Conservation (phyloP, 1,140 invertebrate genomes). For the Periplaneta americana region DNA sequence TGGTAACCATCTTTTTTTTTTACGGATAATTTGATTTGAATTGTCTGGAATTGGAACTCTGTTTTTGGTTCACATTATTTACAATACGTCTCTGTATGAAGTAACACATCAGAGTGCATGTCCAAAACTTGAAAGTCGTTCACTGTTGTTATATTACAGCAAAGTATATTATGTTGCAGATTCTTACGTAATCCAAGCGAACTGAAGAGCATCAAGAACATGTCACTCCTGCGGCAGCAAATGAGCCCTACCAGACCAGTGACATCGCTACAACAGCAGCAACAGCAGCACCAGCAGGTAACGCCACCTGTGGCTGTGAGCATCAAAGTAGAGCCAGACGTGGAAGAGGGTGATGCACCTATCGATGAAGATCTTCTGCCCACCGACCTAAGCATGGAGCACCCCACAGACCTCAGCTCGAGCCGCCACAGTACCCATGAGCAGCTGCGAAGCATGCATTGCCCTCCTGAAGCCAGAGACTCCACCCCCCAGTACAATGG, state of each 20-base stretch:
- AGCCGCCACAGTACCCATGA: not conserved
- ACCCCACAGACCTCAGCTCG: constrained; percentile 16
- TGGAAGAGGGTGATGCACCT: constrained; percentile 7
- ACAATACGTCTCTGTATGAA: too few relatives aligned
- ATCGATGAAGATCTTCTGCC: constrained; percentile 29
- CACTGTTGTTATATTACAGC: too few relatives aligned
- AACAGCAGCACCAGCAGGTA: constrained; percentile 4
- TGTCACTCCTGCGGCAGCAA: constrained; percentile 80
- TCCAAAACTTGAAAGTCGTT: too few relatives aligned
- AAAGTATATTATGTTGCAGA: constrained; percentile 51
- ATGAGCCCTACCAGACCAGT: constrained; percentile 57
- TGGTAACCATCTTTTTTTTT: too few relatives aligned
- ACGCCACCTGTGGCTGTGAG: constrained; percentile 4
- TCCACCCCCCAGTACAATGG: not conserved
- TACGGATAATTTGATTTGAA: too few relatives aligned
- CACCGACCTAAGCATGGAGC: constrained; percentile 33
- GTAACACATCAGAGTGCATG: too few relatives aligned
- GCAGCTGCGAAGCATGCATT: not conserved
- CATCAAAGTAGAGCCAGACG: constrained; percentile 19
- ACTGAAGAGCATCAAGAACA: constrained; percentile 89
- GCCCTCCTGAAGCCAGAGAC: not conserved
- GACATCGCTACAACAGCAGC: constrained; percentile 17
- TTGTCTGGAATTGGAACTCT: too few relatives aligned
- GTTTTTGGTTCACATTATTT: too few relatives aligned
- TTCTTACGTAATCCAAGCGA: constrained; percentile 86